Evolutionary conservation across 2,113 vertebrate species (phyloP).

Genomic region (Bubo scandiacus): DNA sequence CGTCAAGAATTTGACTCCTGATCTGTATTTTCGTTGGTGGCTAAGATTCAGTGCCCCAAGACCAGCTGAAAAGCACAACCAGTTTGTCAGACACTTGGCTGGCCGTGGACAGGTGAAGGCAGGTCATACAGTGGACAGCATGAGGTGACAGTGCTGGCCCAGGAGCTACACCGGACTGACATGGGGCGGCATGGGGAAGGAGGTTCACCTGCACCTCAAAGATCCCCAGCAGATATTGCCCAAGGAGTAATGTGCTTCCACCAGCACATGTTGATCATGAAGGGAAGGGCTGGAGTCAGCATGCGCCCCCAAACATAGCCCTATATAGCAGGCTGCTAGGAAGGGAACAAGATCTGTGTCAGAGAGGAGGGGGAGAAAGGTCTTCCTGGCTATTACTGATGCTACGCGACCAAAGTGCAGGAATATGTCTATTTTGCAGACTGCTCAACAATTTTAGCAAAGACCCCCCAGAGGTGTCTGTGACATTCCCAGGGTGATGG

Average conservation of each 20-base stretch:
- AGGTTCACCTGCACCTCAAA: not conserved
- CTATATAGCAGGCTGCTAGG: not conserved
- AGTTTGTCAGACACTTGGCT: not conserved
- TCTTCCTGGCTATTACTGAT: not conserved
- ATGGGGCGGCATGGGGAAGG: accelerated
- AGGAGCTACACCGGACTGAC: accelerated
- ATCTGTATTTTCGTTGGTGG: accelerated
- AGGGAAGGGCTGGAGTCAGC: not conserved
- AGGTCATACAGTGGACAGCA: accelerated
- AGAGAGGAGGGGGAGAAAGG: not conserved
- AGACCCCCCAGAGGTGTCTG: not conserved
- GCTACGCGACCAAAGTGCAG: accelerated
- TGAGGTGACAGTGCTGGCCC: not conserved
- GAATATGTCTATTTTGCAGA: not conserved
- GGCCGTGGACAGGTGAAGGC: not conserved
- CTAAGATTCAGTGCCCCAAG: not conserved
- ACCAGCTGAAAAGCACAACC: not conserved
- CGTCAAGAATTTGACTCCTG: not conserved
- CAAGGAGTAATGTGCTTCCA: not conserved
- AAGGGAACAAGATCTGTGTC: not conserved
- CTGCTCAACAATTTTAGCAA: not conserved
- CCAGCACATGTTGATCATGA: accelerated
- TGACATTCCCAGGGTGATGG: not conserved
- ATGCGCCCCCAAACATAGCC: not conserved
- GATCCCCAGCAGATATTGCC: not conserved